Evolutionary conservation across 2,888 invertebrate genomes (phyloP).

Genomic region (Drosophila nr. perissopoda): DNA sequence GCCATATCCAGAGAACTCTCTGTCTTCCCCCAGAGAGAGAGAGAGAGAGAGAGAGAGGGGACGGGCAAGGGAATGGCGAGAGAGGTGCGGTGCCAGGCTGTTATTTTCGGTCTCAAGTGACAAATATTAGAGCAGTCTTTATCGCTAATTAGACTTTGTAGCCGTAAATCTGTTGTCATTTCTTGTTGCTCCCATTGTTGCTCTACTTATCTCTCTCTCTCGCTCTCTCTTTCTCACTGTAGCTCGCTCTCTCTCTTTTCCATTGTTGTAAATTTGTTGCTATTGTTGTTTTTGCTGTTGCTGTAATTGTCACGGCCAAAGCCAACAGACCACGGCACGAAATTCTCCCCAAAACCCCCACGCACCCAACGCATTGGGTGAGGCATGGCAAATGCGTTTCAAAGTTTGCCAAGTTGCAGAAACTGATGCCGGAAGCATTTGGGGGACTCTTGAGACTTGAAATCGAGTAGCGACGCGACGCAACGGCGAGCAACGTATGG

Average conservation of each 20-base stretch:
- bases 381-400: conserved; percentile 69
- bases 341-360: background rate
- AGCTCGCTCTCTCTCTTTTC: conserved; percentile 8
- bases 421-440: conserved; percentile 73
- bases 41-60: background rate
- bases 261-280: conserved; percentile 34
- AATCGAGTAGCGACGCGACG: conserved; percentile 31
- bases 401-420: conserved; percentile 75
- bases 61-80: background rate
- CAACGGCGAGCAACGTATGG: conserved; percentile 15
- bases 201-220: background rate
- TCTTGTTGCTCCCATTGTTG: conserved; percentile 52
- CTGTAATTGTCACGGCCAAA: conserved; percentile 63
- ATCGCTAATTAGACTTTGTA: conserved; percentile 81
- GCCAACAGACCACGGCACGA: conserved; percentile 47
- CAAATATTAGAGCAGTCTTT: conserved; percentile 81
- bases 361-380: conserved; percentile 21
- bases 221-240: background rate
- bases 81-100: conserved; percentile 36
- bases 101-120: conserved; percentile 79
- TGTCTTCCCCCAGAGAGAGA: background rate
- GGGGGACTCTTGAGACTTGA: conserved; percentile 57
- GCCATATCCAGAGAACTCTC: conserved; percentile 20
- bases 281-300: conserved; percentile 40
- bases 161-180: conserved; percentile 81